Conservation (phyloP, 2,888 invertebrate genomes). For the Teinopalpus imperialis region DNA sequence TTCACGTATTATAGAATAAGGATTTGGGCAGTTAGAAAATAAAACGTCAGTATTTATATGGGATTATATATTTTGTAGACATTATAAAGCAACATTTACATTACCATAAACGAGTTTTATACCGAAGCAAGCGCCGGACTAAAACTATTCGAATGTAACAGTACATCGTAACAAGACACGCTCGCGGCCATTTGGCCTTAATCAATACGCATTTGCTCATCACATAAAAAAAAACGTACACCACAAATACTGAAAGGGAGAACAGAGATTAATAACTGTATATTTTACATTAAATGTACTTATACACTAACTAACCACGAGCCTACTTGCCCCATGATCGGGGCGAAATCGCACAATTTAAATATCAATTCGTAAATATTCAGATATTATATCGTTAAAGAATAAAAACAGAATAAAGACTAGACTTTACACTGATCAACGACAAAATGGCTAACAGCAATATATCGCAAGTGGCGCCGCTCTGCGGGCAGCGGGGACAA, state of each 20-base stretch:
- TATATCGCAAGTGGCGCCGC: conserved; percentile 56
- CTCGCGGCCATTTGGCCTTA: conserved; percentile 30
- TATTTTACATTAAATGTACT: conserved; percentile 77
- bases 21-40: conserved; percentile 38
- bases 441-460: conserved; percentile 74
- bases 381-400: conserved; percentile 71
- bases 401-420: conserved; percentile 81
- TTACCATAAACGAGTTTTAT: conserved; percentile 74
- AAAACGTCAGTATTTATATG: conserved; percentile 65
- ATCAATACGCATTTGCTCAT: conserved; percentile 44
- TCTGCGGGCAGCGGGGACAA: conserved; percentile 40
- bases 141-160: conserved; percentile 80
- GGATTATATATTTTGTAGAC: conserved; percentile 82
- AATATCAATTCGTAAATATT: conserved; percentile 79
- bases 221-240: conserved; percentile 66
- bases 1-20: no score
- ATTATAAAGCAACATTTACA: conserved; percentile 83
- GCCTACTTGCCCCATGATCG: conserved; percentile 60
- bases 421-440: conserved; percentile 82
- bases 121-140: conserved; percentile 57
- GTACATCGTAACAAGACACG: conserved; percentile 65
- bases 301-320: conserved; percentile 77
- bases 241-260: conserved; percentile 79
- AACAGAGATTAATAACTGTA: conserved; percentile 78
- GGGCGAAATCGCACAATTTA: conserved; percentile 71